A percentile compares a stretch with the other conserved stretches of the same genome.
Evolutionary conservation across 1,140 invertebrate species (phyloP).

Genomic region (Acyrthosiphon pisum): DNA sequence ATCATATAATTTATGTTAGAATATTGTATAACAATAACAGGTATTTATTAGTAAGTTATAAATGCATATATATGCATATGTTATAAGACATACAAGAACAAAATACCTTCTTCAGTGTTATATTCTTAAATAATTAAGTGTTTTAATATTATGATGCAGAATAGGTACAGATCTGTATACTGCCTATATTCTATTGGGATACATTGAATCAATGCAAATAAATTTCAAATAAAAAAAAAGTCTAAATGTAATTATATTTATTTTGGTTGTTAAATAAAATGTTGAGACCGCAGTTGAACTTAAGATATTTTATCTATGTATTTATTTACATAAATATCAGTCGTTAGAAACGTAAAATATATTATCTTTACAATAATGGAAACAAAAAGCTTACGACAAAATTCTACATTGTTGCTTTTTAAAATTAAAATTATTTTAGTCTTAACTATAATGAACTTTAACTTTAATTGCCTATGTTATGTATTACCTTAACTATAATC

Average conservation of each 20-base stretch:
- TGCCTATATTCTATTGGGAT: not conserved
- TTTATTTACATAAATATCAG: slow-evolving; percentile 33
- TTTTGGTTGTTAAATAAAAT: not conserved
- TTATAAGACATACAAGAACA: not conserved
- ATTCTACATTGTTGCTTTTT: not conserved
- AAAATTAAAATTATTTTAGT: slow-evolving; percentile 22
- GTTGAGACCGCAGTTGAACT: not conserved
- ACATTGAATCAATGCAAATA: not conserved
- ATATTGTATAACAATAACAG: too few relatives aligned
- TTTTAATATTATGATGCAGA: not conserved
- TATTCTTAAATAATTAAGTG: not conserved
- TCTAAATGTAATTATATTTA: not conserved
- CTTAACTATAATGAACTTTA: slow-evolving; percentile 16
- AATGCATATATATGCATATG: not conserved
- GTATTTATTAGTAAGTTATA: not conserved
- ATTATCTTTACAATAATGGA: not conserved
- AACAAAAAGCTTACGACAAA: not conserved
- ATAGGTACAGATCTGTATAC: not conserved
- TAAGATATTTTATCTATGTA: slow-evolving; percentile 7
- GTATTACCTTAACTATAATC: not conserved
- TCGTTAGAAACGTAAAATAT: slow-evolving; percentile 21
- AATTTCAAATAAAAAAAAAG: not conserved
- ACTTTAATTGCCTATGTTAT: not conserved
- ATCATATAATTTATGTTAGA: too few relatives aligned
- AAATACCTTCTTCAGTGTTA: not conserved